phyloP scores from a whole-genome alignment of 2,888 invertebrate species.

The Ellobium chinense region DNA sequence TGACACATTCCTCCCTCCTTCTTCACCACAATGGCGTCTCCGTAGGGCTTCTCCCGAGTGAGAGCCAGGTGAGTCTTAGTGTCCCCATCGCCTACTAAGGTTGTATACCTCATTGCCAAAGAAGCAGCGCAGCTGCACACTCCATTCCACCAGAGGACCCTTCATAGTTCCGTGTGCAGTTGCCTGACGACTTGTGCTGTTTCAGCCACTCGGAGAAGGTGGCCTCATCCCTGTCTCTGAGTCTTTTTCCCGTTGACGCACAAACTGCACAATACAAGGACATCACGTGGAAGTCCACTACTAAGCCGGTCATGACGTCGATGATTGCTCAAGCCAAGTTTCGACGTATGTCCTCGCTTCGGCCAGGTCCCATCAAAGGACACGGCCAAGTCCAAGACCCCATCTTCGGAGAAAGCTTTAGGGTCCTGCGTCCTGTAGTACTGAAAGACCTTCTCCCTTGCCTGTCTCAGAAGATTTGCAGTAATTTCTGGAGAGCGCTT shows the following conservation, averaged over 20 bases:
- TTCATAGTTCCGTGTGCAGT: not conserved
- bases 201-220: not conserved
- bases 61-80: not conserved
- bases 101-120: not conserved
- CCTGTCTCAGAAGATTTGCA: no score
- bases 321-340: constrained; percentile 7
- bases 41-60: not conserved
- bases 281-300: constrained; percentile 1
- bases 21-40: not conserved
- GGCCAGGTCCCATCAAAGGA: constrained; percentile 15
- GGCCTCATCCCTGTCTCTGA: not conserved
- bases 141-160: not conserved
- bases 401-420: not conserved
- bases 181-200: not conserved
- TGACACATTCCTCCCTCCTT: constrained; percentile 19
- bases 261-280: not conserved
- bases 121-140: not conserved
- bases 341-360: constrained; percentile 11
- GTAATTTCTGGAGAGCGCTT: no score
- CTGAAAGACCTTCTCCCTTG: no score
- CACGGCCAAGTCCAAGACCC: not conserved
- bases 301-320: not conserved
- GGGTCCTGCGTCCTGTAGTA: no score
- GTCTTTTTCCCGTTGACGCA: not conserved
- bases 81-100: not conserved